These are phyloP conservation scores for Varanus komodoensis DNA, from an alignment of 2,113 vertebrate species.

Conservation along the genomic window DNA sequence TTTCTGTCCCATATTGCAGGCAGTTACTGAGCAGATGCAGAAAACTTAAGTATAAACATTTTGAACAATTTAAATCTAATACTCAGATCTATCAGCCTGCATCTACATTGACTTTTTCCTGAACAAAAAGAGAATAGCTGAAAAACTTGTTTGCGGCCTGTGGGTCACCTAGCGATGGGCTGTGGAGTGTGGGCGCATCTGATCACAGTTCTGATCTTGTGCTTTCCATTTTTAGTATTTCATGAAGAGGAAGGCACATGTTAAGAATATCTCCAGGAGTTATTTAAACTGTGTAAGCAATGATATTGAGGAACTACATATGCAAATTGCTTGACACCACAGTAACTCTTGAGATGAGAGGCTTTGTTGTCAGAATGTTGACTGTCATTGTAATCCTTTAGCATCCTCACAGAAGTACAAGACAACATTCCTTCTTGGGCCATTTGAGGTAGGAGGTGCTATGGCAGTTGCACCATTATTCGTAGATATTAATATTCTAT, in stretches of 20 bases:
- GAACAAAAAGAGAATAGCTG: neutral
- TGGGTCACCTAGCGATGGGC: neutral
- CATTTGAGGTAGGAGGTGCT: neutral
- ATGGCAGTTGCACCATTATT: neutral
- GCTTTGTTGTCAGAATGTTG: neutral
- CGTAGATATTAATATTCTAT: too few species aligned
- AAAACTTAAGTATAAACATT: neutral
- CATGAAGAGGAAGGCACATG: neutral
- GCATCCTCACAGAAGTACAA: neutral
- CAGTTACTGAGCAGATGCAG: neutral
- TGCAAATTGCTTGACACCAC: neutral
- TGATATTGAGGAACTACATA: neutral
- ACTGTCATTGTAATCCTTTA: neutral
- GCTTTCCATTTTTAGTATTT: conserved; percentile 3
- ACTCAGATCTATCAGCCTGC: neutral
- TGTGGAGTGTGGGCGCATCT: neutral
- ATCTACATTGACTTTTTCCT: neutral
- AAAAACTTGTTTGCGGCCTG: neutral
- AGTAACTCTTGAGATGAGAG: neutral
- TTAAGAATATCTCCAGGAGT: neutral
- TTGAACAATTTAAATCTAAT: neutral
- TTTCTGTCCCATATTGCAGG: neutral
- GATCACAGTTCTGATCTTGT: neutral
- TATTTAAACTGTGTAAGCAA: neutral
- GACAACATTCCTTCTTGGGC: neutral